These are phyloP conservation scores for Diabrotica balteata DNA, from an alignment of 2,888 invertebrate genomes.

Conservation along the genomic window DNA sequence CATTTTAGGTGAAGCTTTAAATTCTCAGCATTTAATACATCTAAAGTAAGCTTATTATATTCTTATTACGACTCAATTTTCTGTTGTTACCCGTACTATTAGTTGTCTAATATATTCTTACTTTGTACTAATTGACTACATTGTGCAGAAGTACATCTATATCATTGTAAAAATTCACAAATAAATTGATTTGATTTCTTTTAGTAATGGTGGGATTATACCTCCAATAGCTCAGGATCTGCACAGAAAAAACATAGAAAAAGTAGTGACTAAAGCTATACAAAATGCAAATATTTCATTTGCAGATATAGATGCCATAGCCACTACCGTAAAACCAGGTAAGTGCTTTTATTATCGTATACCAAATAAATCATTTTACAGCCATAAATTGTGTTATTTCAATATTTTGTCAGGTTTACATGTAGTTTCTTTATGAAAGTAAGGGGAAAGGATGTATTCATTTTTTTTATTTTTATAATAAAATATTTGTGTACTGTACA, in stretches of 20 bases:
- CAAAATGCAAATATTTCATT: slow-evolving; percentile 65
- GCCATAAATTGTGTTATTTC: no score
- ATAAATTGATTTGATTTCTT: slow-evolving; percentile 10
- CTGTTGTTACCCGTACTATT: no score
- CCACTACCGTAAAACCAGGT: slow-evolving; percentile 89
- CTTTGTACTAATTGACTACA: no score
- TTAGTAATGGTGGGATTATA: slow-evolving; percentile 86
- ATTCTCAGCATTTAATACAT: slow-evolving; percentile 82
- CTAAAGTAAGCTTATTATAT: slow-evolving; percentile 65
- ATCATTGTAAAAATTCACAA: no score
- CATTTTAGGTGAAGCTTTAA: slow-evolving; percentile 80
- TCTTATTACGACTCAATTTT: no score
- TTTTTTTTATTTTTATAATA: not conserved
- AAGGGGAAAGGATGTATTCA: not conserved
- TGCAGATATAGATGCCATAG: slow-evolving; percentile 82
- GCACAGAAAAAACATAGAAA: slow-evolving; percentile 80
- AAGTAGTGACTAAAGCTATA: slow-evolving; percentile 75
- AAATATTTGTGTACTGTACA: slow-evolving; percentile 1
- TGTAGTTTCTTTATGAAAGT: no score
- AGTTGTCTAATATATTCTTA: no score
- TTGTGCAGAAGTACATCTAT: no score
- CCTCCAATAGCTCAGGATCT: slow-evolving; percentile 84
- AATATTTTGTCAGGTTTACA: no score
- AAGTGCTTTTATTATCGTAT: slow-evolving; percentile 20
- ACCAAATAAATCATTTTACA: no score